Percentiles rank a stretch among this genome's conserved stretches.
Evolutionary conservation across 2,113 vertebrate genomes (phyloP).

Genomic region (Siphamia tubifer): DNA sequence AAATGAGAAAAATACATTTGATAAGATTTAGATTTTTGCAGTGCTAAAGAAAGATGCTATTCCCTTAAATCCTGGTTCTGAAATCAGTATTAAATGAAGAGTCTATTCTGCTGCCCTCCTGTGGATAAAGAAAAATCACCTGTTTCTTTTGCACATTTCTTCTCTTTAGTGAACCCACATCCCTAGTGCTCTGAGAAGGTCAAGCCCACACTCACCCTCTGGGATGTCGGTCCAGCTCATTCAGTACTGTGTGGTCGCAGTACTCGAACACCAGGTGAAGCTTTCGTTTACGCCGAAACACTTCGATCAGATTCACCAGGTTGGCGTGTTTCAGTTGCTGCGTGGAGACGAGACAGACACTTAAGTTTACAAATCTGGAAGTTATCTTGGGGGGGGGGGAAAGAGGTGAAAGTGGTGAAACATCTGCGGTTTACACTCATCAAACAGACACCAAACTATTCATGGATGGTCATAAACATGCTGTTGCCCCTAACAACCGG

Average conservation of each 20-base stretch:
- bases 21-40: too few relatives aligned
- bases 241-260: slow-evolving; percentile 94
- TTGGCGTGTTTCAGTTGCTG: slow-evolving; percentile 97
- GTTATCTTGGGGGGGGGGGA: neutral
- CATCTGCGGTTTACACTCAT: slow-evolving; percentile 7
- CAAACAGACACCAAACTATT: slow-evolving; percentile 46
- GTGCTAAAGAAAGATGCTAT: too few relatives aligned
- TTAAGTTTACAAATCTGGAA: neutral
- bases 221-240: slow-evolving; percentile 89
- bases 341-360: slow-evolving; percentile 15
- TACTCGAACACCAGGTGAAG: slow-evolving; percentile 96
- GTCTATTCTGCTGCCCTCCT: too few relatives aligned
- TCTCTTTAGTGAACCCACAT: too few relatives aligned
- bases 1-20: too few relatives aligned
- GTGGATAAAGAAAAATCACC: too few relatives aligned
- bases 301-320: slow-evolving; percentile 93
- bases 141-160: too few relatives aligned
- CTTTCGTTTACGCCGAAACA: slow-evolving; percentile 90
- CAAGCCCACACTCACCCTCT: too few relatives aligned
- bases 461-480: slow-evolving; percentile 62
- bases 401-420: neutral
- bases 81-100: too few relatives aligned
- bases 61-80: too few relatives aligned
- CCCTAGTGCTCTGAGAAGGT: too few relatives aligned
- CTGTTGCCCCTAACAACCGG: slow-evolving; percentile 63